Base-by-base conservation (phyloP, 2,113 vertebrate genomes). In the Irena cyanogastra region DNA sequence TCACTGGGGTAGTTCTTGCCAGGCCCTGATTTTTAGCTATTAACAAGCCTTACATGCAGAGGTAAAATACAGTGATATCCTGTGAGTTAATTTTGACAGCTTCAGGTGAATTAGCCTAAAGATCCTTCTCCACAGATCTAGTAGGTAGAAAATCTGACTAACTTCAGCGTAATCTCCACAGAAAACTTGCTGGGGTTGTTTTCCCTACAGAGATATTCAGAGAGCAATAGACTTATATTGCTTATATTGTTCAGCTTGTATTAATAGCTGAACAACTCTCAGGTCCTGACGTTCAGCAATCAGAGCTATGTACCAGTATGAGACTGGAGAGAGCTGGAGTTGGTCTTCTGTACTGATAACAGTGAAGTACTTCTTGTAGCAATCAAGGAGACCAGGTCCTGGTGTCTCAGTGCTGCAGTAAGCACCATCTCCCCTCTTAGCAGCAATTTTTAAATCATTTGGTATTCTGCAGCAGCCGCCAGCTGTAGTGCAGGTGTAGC, bases 401-500 rank as follows among this genome's bases (percentile, higher is more conserved):
- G 21, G 23, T 52, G 56, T 75, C 27, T 87, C 52, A 10, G 13
- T 91, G 52, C 78, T 68, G 65, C 15, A 8, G 16, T 59, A 71
- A 82, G 23, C 30, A 79, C 70, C 78, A 82, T 64, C 92, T 78
- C 87, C 87, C 78, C 70, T 53, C 85, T 45, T 41, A 68, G 37
- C 65, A 61, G 70, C 1, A 0, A 23, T 53, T 83, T 91, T 64
- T 75, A 91, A 78, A 37, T 75, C 49, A 52, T 26, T 82, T 60
- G 66, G 44, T 44, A 68, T 87, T 87, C 78, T 76, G 88, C 53
- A 69, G 85, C 66, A 60, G 70, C n/a, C 3, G 6, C 66, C 88
- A 97, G 94, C 87, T 97, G 94, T 63, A 69, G 26, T 49, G 75
- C 87, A 95, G 90, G 81, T 91, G 94, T 85, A 65, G 66, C 50